Evolutionary conservation across 2,888 invertebrate species (phyloP), one percentile per base, ranked within the genome.

Genomic region (Dioctria rufipes): DNA sequence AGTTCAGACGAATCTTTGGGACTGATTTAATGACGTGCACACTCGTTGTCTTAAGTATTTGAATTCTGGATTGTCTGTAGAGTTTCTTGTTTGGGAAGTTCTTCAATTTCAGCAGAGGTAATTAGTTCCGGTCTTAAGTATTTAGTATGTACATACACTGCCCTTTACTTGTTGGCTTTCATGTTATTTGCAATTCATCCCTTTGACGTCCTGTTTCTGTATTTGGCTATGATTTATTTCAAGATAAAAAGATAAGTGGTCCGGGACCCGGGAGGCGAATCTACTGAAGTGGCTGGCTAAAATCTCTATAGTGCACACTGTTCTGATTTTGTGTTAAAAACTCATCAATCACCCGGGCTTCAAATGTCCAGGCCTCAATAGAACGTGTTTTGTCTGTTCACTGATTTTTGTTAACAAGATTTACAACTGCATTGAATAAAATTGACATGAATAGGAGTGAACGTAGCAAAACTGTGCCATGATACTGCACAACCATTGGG

Each of bases 11-110:
- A 9, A 40, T 60, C 58, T 40, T 61, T 58, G 9, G 60, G 60
- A 4, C 25, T 60, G 75, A 75, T 75, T 75, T 75, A 75, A 75
- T 75, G 75, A 61, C 60, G 75, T 75, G 11, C 75, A 75, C 75
- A 75, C 75, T 75, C 25, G 54, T n/a, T 6, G 40, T 25, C 25
- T 25, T 25, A 25, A 25, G 25, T 71, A 40, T 71, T 71, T 71
- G 54, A 71, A 71, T n/a, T 71, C 8, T 54, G 54, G 49, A 54
- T 37, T 37, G 9, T 58, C 51, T 71, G 71, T 54, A 6, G 40
- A 71, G 39, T 39, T 46, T 71, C 37, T 60, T 75, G 75, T 75
- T 75, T 75, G 61, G 61, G 58, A 60, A 75, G 60, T 75, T 61
- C 75, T 75, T 75, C 75, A 75, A 75, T 58, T 61, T 75, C 46